Percentiles rank a stretch among this genome's conserved stretches.
phyloP scores from a whole-genome alignment of 1,140 invertebrate species.

The Lepidotrigona ventralis region DNA sequence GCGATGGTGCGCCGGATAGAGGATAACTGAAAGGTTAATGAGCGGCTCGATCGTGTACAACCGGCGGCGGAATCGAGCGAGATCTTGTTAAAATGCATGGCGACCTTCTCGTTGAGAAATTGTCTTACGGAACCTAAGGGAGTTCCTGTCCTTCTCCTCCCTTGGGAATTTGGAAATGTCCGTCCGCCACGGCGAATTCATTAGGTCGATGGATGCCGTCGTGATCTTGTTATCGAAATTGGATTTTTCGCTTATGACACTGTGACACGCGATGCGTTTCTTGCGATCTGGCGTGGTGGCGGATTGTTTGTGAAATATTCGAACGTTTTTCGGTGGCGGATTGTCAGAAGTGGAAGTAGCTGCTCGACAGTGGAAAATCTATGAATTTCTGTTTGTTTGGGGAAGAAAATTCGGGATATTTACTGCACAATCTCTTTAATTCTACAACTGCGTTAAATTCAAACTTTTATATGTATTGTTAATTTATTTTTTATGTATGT shows the following conservation, averaged over 20 bases:
- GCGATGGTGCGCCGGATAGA: not conserved
- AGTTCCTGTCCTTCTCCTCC: not conserved
- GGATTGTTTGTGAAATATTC: not conserved
- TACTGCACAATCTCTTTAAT: too few species aligned
- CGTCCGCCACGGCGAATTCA: not conserved
- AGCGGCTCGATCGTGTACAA: conserved; percentile 1
- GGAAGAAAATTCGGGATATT: too few species aligned
- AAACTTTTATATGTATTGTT: too few species aligned
- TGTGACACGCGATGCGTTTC: not conserved
- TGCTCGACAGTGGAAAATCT: not conserved
- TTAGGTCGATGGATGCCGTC: not conserved
- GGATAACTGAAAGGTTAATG: conserved; percentile 38
- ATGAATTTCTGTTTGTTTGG: not conserved
- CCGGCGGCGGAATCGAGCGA: not conserved
- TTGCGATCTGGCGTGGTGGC: not conserved
- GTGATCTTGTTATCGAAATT: conserved; percentile 2
- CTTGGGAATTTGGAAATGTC: conserved; percentile 8
- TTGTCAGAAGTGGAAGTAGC: not conserved
- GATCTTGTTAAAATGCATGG: conserved; percentile 24
- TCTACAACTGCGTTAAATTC: too few species aligned
- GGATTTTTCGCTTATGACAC: not conserved
- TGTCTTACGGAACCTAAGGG: not conserved
- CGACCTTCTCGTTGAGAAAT: conserved; percentile 5
- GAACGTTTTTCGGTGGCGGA: not conserved
- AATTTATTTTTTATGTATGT: too few species aligned